These are phyloP conservation scores for Hirtodrosophila trivittata DNA, from an alignment of 2,888 invertebrate species.

Conservation along the genomic window DNA sequence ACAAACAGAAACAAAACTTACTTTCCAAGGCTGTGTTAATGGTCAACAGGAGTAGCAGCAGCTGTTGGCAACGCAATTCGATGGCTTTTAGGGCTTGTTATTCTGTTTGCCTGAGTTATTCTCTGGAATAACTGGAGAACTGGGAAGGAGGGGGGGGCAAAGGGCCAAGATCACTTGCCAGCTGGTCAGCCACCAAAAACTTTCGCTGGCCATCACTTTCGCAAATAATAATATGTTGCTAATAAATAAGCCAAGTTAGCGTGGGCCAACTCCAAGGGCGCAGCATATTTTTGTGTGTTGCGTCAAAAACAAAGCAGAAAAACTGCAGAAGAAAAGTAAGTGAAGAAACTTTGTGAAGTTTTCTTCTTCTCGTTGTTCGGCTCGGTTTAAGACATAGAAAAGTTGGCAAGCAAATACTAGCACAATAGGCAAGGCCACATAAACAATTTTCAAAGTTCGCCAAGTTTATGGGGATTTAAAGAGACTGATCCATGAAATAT, in stretches of 20 bases:
- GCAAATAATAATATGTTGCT: conserved; percentile 77
- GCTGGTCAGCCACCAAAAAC: conserved; percentile 54
- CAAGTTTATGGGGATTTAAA: conserved; percentile 32
- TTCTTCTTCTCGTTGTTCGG: conserved; percentile 8
- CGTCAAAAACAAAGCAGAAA: conserved; percentile 16
- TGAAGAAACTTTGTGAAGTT: conserved; percentile 56
- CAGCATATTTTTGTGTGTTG: conserved; percentile 45
- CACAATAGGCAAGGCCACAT: conserved; percentile 44
- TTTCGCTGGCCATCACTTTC: conserved; percentile 38
- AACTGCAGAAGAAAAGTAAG: conserved; percentile 6
- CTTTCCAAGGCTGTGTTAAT: conserved; percentile 52
- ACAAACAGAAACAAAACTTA: conserved; percentile 40
- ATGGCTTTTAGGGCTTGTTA: conserved; percentile 53
- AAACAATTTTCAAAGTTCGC: conserved; percentile 39
- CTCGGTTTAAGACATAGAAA: conserved; percentile 41
- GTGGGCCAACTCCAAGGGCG: conserved; percentile 29
- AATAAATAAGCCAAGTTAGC: conserved; percentile 64
- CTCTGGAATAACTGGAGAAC: conserved; percentile 4
- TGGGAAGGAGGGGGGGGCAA: background rate
- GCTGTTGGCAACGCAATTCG: conserved; percentile 49
- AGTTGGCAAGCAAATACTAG: conserved; percentile 56
- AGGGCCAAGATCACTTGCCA: conserved; percentile 25
- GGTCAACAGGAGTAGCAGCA: conserved; percentile 41
- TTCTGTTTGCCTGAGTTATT: conserved; percentile 44
- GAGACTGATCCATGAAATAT: too few relatives aligned